A percentile compares a stretch with the other conserved stretches of the same genome.
These are phyloP conservation scores for Coenonympha glycerion DNA, from an alignment of 2,888 invertebrate species.

Conservation along the genomic window DNA sequence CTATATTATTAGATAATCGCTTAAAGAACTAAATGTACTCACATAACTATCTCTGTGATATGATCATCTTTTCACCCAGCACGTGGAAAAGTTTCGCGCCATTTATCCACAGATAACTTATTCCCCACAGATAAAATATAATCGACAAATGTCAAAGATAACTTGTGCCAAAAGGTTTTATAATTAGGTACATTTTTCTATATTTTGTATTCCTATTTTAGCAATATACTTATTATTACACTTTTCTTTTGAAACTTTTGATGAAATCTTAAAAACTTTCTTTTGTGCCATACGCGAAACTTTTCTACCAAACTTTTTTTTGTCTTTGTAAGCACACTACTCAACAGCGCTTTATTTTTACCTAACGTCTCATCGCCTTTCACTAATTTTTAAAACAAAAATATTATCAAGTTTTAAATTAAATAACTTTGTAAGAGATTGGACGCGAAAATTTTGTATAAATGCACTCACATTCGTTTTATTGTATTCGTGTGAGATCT, in stretches of 20 bases:
- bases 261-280: slow-evolving; percentile 6
- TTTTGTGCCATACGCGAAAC: slow-evolving; percentile 18
- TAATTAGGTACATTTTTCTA: no score
- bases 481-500: no score
- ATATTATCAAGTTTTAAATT: slow-evolving; percentile 49
- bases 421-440: slow-evolving; percentile 42
- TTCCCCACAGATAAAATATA: no score
- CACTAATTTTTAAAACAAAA: slow-evolving; percentile 40
- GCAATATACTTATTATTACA: neutral
- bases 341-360: slow-evolving; percentile 35
- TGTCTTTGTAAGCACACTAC: slow-evolving; percentile 51
- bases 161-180: slow-evolving; percentile 24
- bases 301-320: slow-evolving; percentile 12
- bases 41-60: slow-evolving; percentile 53
- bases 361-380: slow-evolving; percentile 43
- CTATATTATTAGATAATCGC: slow-evolving; percentile 5
- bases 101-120: slow-evolving; percentile 4
- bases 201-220: neutral
- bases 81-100: slow-evolving; percentile 36
- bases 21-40: slow-evolving; percentile 23
- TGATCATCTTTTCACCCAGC: slow-evolving; percentile 41
- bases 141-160: slow-evolving; percentile 3
- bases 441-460: slow-evolving; percentile 11
- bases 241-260: neutral
- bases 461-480: no score